Base-by-base conservation (phyloP, 2,888 invertebrate genomes). In the Micoletzkya japonica region DNA sequence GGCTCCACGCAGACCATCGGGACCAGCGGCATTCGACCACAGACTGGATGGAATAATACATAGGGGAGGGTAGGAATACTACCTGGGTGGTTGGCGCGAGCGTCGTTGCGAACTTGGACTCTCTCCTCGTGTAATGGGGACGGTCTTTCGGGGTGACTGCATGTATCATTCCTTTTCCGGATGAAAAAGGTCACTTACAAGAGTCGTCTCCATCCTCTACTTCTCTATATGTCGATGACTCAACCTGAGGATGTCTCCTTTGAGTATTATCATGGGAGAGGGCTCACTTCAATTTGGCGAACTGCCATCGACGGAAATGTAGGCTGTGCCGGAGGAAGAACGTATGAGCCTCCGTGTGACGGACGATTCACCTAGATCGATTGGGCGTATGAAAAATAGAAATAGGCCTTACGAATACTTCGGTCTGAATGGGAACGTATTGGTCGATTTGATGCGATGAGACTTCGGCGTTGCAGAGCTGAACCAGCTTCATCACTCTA, bases 21-120 rank as follows among this genome's bases (percentile, higher is more conserved):
- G 77, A 78, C 78, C 78, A 79, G 28, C 76, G 79, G 49, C 77
- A 79, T 14, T 76, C 73, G n/a, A n/a, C n/a, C n/a, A n/a, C n/a
- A n/a, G n/a, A n/a, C 79, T 77, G 39, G 49, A 56, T 20, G 44
- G 3, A 58, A n/a, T 32, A n/a, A 14, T n/a, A n/a, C 6, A 24
- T 14, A 52, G 24, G 24, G 17, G 54, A 52, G 30, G 30, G 44
- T 14, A 10, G 10, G 44, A 44, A 44, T 14, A 44, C 10, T 10
- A 44, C 44, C 20, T 44, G 44, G 44, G 20, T 20, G 10, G 44
- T 14, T 44, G 44, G 10, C n/a, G n/a, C n/a, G n/a, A n/a, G n/a
- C n/a, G n/a, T n/a, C n/a, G n/a, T n/a, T n/a, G n/a, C n/a, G n/a
- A n/a, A n/a, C n/a, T n/a, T n/a, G n/a, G n/a, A n/a, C n/a, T n/a